Evolutionary conservation across 1,140 invertebrate species (phyloP).

Genomic region (Zaprionus vittiger): DNA sequence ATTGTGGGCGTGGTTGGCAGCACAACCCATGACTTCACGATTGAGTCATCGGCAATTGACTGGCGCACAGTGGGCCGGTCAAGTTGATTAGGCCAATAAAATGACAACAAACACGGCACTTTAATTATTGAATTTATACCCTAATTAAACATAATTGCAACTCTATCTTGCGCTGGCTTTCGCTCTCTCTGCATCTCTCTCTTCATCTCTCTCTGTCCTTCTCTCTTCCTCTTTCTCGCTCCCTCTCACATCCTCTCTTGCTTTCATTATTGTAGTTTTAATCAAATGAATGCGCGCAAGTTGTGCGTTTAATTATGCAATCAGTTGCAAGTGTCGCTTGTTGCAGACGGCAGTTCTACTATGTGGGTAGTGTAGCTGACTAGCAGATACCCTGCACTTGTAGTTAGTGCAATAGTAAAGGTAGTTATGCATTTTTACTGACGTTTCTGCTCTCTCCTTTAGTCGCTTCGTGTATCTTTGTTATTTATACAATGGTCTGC

Average conservation of each 20-base stretch:
- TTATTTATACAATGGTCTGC: background rate
- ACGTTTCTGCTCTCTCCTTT: background rate
- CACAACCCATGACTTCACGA: constrained; percentile 4
- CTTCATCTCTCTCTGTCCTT: constrained; percentile 34
- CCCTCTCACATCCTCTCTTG: constrained; percentile 7
- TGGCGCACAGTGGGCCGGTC: constrained; percentile 34
- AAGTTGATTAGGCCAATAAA: constrained; percentile 75
- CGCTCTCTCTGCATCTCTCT: constrained; percentile 21
- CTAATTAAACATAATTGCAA: constrained; percentile 72
- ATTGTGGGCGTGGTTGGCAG: constrained; percentile 34
- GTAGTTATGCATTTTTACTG: background rate
- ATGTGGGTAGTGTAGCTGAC: background rate
- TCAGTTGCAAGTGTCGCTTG: constrained; percentile 42
- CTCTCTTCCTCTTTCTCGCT: background rate
- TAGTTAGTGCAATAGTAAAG: background rate
- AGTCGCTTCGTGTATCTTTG: too few species aligned
- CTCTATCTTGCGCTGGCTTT: background rate
- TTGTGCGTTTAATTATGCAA: constrained; percentile 56
- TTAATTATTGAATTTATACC: constrained; percentile 66
- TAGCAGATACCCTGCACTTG: constrained; percentile 2
- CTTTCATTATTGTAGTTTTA: constrained; percentile 39
- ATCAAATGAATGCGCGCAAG: constrained; percentile 57
- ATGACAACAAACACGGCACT: constrained; percentile 40
- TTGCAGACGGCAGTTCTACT: background rate
- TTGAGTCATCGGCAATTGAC: constrained; percentile 23